These are phyloP conservation scores for Ceratina australensis DNA, from an alignment of 1,140 invertebrate species.

Conservation along the genomic window DNA sequence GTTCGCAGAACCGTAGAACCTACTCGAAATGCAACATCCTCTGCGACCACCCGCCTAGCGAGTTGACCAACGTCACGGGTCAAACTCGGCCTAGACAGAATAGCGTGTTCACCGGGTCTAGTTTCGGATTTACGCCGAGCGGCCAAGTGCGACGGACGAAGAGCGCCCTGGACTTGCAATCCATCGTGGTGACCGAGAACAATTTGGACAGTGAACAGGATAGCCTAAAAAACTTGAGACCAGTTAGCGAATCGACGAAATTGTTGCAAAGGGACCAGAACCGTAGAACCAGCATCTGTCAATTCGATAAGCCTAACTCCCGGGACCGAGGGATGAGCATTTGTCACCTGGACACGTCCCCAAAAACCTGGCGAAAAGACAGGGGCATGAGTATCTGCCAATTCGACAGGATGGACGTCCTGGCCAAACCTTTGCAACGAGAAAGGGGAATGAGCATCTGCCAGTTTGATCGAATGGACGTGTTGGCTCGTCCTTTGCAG, in stretches of 20 bases:
- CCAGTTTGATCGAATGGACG: conserved; percentile 70
- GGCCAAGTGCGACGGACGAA: conserved; percentile 85
- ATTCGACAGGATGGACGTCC: conserved; percentile 67
- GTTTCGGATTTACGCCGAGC: conserved; percentile 79
- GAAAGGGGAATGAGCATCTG: conserved; percentile 70
- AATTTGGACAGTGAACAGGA: conserved; percentile 40
- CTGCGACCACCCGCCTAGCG: conserved; percentile 80
- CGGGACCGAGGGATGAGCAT: conserved; percentile 72
- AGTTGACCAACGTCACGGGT: conserved; percentile 13
- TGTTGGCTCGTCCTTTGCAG: conserved; percentile 60
- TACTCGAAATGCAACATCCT: conserved; percentile 86
- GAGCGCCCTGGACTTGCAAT: conserved; percentile 91
- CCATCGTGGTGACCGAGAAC: conserved; percentile 79
- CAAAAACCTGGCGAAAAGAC: conserved; percentile 57
- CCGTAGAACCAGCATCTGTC: conserved; percentile 55
- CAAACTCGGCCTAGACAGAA: conserved; percentile 83
- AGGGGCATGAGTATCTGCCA: conserved; percentile 69
- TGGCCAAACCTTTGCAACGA: conserved; percentile 58
- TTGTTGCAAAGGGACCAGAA: conserved; percentile 44
- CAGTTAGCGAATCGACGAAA: conserved; percentile 38
- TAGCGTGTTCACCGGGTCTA: conserved; percentile 90
- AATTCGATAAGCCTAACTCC: conserved; percentile 56
- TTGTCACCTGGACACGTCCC: conserved; percentile 69
- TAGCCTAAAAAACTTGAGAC: conserved; percentile 36
- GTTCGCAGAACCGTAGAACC: conserved; percentile 82